phyloP scores from a whole-genome alignment of 2,888 invertebrate genomes.

The Penaeus monodon region DNA sequence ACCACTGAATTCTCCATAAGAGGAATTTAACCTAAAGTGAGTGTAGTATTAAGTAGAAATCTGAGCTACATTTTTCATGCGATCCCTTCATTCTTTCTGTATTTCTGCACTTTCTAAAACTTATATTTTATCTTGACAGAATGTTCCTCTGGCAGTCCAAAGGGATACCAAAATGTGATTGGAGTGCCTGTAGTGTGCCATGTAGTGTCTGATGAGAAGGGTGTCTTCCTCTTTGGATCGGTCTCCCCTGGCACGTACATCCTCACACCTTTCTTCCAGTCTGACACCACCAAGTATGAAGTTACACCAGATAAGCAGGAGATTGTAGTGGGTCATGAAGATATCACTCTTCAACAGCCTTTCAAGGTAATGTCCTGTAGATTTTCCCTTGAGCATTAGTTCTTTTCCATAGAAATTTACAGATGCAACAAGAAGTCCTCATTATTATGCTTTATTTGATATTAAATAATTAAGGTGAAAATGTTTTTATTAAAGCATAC shows the following conservation, averaged over 20 bases:
- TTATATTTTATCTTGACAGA: constrained; percentile 1
- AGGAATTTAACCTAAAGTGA: neutral
- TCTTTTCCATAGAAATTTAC: too few species aligned
- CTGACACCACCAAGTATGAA: constrained; percentile 80
- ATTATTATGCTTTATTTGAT: too few species aligned
- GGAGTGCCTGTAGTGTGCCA: constrained; percentile 77
- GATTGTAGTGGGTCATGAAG: constrained; percentile 80
- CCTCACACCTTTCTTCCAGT: constrained; percentile 79
- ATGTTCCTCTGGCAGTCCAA: constrained; percentile 43
- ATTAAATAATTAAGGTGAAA: too few species aligned
- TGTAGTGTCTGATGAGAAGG: constrained; percentile 78
- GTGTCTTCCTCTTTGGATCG: constrained; percentile 83
- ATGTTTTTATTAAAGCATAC: neutral
- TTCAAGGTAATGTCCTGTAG: constrained; percentile 76
- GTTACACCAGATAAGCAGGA: constrained; percentile 80
- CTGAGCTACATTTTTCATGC: too few species aligned
- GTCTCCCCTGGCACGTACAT: constrained; percentile 86
- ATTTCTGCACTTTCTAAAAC: neutral
- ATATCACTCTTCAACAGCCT: constrained; percentile 76
- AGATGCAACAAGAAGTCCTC: too few species aligned
- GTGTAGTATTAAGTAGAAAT: neutral
- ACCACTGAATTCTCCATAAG: too few species aligned
- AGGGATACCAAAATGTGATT: constrained; percentile 32
- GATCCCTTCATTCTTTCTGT: too few species aligned
- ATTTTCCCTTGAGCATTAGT: neutral